A percentile compares a stretch with the other conserved stretches of the same genome.
Conservation (phyloP, 1,140 invertebrate genomes). For the Antheraea mylitta region DNA sequence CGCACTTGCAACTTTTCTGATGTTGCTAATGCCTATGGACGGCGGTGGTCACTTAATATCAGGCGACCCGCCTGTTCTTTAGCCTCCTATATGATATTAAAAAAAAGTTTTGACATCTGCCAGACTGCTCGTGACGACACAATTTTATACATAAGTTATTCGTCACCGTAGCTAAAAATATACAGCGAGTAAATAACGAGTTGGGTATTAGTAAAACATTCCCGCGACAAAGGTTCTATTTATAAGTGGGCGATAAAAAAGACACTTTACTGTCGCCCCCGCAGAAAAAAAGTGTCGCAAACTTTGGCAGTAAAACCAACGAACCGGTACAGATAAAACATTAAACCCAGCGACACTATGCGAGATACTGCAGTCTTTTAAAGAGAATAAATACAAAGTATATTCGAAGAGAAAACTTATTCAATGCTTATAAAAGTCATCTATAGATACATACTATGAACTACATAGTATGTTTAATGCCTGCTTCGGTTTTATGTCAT, state of each 20-base stretch:
- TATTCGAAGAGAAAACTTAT: background rate
- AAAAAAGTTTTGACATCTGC: no score
- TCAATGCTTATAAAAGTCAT: background rate
- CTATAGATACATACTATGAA: background rate
- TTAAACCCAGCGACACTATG: conserved; percentile 40
- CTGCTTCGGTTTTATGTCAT: no score
- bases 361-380: conserved; percentile 2
- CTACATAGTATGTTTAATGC: no score
- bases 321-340: conserved; percentile 62
- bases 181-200: background rate
- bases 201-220: background rate
- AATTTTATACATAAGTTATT: background rate
- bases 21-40: no score
- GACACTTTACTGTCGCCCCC: conserved; percentile 41
- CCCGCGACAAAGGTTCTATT: background rate
- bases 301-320: conserved; percentile 63
- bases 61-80: no score
- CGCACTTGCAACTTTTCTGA: no score
- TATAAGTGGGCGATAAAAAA: conserved; percentile 15
- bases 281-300: conserved; percentile 38
- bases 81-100: no score
- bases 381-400: background rate
- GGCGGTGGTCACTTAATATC: no score
- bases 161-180: background rate
- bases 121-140: no score